Base-by-base conservation (phyloP, 2,797 vertebrate species). In the Danio jaintianensis region DNA sequence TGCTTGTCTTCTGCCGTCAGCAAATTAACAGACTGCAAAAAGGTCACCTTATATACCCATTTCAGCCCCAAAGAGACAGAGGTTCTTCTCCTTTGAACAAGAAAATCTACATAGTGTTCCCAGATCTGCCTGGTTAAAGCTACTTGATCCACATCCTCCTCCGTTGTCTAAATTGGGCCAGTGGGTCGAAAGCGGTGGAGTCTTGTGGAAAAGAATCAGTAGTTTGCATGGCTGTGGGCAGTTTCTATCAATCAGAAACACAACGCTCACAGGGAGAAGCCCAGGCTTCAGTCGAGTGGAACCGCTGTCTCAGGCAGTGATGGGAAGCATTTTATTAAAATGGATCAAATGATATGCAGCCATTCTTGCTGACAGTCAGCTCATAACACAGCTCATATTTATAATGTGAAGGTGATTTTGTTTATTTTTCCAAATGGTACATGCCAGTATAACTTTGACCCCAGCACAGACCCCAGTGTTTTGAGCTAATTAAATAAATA, bases 41-140 rank as follows among this genome's bases (percentile, higher is more conserved):
- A 92, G 89, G 90, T 92, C 79, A 77, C 84, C 73, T 80, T 72
- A 73, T 75, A 81, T 86, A 66, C 87, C 87, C 90, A 89, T 89
- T 87, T 87, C 78, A 87, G 72, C 78, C 91, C 91, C 80, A 79
- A 90, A 93, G 91, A 93, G 92, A 93, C 92, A 91, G 92, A 91
- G 93, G 88, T 90, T 87, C 89, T 88, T 81, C 86, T 85, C 87
- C 86, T 91, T 89, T 93, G 88, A 87, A 85, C 87, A 80, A 80
- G 86, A 87, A 86, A 70, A 92, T 89, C 86, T 86, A 82, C 81
- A 90, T 87, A 89, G 71, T 83, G 82, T 83, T 90, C 82, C 68
- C 38, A 89, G 86, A 91, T 90, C 88, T 90, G 84, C 81, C 85
- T 86, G 89, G 89, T 92, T 90, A 92, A 93, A 91, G 86, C 88